Evolutionary conservation across 2,113 vertebrate genomes (phyloP).

Genomic region (Erythrocebus patas): DNA sequence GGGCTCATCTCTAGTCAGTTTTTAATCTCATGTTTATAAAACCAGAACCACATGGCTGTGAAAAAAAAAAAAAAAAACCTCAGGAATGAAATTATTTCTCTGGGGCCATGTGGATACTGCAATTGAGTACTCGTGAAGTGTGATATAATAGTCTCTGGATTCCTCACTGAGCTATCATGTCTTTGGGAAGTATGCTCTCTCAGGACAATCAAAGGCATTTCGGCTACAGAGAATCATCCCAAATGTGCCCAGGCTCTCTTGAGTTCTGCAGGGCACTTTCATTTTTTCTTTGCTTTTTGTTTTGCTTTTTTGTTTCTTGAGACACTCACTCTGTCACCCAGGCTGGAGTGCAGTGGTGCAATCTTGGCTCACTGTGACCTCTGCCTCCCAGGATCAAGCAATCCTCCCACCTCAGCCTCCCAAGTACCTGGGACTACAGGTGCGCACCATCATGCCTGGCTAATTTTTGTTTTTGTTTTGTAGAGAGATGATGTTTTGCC

Average conservation of each 20-base stretch:
- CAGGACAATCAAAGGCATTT: neutral
- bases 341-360: too few species aligned
- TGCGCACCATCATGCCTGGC: too few species aligned
- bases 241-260: neutral
- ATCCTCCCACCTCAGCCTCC: too few species aligned
- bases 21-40: constrained; percentile 62
- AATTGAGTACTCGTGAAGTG: constrained; percentile 40
- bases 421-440: too few species aligned
- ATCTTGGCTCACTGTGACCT: too few species aligned
- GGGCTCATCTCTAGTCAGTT: constrained; percentile 36
- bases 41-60: constrained; percentile 3
- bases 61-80: neutral
- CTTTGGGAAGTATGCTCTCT: neutral
- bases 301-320: too few species aligned
- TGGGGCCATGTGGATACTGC: neutral
- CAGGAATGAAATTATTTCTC: constrained; percentile 60
- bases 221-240: neutral
- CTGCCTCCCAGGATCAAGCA: too few species aligned
- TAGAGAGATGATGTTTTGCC: too few species aligned
- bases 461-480: too few species aligned
- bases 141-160: constrained; percentile 23
- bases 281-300: too few species aligned
- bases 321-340: too few species aligned
- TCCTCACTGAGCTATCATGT: neutral
- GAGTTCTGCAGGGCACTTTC: neutral